A percentile compares a stretch with the other conserved stretches of the same genome.
phyloP scores from a whole-genome alignment of 2,113 vertebrate species.

The Boulengeromyrus knoepffleri region DNA sequence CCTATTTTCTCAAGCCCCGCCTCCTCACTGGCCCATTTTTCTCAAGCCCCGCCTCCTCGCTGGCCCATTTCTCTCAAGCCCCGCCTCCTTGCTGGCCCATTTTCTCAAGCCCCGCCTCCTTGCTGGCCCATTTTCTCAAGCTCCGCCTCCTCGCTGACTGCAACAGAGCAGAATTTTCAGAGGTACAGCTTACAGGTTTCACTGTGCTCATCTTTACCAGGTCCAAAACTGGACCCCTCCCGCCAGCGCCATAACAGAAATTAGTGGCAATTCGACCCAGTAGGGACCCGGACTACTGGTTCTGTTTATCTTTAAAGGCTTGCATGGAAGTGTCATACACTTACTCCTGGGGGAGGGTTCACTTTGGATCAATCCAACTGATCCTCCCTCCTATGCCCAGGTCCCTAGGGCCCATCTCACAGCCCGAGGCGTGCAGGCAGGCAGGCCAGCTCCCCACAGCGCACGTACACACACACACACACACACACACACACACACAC shows the following conservation, averaged over 20 bases:
- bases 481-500: not conserved
- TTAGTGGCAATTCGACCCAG: not conserved
- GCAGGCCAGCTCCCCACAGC: not conserved
- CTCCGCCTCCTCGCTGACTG: not conserved
- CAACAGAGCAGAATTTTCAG: not conserved
- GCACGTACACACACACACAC: not conserved
- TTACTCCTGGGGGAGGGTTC: slow-evolving; percentile 10
- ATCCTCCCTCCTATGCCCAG: not conserved
- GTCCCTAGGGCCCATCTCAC: not conserved
- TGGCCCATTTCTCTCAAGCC: not conserved
- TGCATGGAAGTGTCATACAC: slow-evolving; percentile 22
- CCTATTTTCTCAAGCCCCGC: not conserved
- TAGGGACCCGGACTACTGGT: not conserved
- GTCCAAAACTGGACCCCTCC: not conserved
- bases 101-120: not conserved
- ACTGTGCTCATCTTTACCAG: not conserved
- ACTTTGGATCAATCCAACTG: not conserved
- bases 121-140: no score
- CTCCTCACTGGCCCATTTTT: not conserved
- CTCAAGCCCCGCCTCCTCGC: not conserved
- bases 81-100: not conserved
- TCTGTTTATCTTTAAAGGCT: slow-evolving; percentile 21
- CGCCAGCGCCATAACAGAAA: not conserved
- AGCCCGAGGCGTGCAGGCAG: not conserved
- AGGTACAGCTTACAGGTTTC: not conserved